phyloP scores from a whole-genome alignment of 1,140 invertebrate species.

The Cydia strobilella region DNA sequence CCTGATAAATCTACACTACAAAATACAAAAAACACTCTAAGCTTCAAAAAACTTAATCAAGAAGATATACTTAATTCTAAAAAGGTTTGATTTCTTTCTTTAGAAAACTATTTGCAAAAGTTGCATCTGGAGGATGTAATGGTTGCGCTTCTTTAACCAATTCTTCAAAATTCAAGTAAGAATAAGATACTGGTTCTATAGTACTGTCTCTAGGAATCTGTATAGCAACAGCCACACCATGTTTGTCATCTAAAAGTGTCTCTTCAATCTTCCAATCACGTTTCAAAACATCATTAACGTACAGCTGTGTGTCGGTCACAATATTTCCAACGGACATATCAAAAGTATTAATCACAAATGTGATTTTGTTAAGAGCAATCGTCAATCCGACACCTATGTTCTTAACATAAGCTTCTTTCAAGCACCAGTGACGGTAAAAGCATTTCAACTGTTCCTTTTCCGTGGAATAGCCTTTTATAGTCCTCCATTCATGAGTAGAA shows the following conservation, averaged over 20 bases:
- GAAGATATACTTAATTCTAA: constrained; percentile 39
- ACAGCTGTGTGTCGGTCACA: constrained; percentile 85
- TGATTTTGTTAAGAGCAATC: constrained; percentile 87
- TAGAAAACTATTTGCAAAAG: constrained; percentile 81
- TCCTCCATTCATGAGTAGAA: constrained; percentile 88
- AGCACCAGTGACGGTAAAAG: constrained; percentile 94
- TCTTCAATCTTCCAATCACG: constrained; percentile 93
- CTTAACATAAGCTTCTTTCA: constrained; percentile 98
- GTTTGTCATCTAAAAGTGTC: constrained; percentile 87
- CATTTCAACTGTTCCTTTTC: constrained; percentile 83
- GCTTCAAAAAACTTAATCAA: no score
- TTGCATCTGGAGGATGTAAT: constrained; percentile 77
- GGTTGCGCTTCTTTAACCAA: constrained; percentile 81
- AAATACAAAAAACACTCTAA: constrained; percentile 34
- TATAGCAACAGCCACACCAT: constrained; percentile 91
- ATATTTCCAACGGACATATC: constrained; percentile 73
- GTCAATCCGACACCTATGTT: constrained; percentile 93
- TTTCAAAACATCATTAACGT: constrained; percentile 82
- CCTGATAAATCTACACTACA: constrained; percentile 9
- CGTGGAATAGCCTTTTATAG: constrained; percentile 81
- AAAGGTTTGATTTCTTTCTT: constrained; percentile 71
- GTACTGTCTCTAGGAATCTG: constrained; percentile 43
- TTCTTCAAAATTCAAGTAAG: constrained; percentile 78
- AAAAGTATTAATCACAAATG: constrained; percentile 85
- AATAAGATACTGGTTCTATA: constrained; percentile 60